A percentile compares a stretch with the other conserved stretches of the same genome.
phyloP scores from a whole-genome alignment of 2,113 vertebrate species.

The Hippocampus barbouri region DNA sequence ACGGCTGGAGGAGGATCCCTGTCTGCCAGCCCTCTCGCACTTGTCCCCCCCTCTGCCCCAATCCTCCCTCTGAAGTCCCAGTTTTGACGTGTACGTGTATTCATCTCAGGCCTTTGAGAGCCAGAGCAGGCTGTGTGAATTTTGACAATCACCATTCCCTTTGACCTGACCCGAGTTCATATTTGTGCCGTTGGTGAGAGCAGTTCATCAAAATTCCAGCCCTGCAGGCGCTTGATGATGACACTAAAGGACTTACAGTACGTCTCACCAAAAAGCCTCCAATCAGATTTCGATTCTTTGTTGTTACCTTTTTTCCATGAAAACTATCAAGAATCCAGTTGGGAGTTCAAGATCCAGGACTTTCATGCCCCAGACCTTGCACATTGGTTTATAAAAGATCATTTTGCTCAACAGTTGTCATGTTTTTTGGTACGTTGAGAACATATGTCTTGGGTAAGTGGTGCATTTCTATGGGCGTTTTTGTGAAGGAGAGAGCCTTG shows the following conservation, averaged over 20 bases:
- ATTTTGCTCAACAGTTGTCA: no score
- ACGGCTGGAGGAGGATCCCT: constrained; percentile 28
- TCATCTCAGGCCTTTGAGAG: constrained; percentile 27
- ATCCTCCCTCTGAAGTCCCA: constrained; percentile 22
- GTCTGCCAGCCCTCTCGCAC: constrained; percentile 19
- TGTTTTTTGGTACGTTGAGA: no score
- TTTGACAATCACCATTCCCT: constrained; percentile 25
- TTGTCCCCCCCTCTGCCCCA: not conserved
- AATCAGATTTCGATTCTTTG: no score
- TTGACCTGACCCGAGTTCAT: constrained; percentile 40
- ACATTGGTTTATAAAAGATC: not conserved
- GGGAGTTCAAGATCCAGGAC: no score
- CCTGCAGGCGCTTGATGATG: not conserved
- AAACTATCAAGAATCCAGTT: no score
- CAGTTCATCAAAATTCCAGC: constrained; percentile 39
- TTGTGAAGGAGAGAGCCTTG: not conserved
- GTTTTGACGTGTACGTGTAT: constrained; percentile 32
- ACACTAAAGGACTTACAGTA: not conserved
- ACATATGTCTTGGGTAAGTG: not conserved
- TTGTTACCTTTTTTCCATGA: no score
- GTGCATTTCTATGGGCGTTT: not conserved
- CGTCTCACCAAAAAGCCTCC: no score
- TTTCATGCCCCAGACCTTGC: not conserved
- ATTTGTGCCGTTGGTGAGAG: constrained; percentile 50
- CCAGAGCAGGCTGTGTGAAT: constrained; percentile 6